A percentile compares a stretch with the other conserved stretches of the same genome.
Conservation (phyloP, 2,113 vertebrate species). For the Oreocharis arfaki region DNA sequence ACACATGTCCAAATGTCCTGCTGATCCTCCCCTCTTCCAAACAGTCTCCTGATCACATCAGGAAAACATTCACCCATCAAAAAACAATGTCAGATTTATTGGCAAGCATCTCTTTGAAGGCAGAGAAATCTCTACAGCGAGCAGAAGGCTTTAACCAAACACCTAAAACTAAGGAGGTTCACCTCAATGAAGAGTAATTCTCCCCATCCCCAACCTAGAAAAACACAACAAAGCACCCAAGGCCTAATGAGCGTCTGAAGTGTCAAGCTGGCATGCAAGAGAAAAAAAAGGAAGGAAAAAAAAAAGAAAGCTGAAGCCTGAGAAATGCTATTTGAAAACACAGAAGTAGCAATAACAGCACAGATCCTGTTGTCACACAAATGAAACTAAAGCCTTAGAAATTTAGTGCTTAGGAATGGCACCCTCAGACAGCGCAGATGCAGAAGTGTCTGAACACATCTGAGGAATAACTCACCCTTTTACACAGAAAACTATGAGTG, state of each 20-base stretch:
- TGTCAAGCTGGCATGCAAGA: background rate
- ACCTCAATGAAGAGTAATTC: background rate
- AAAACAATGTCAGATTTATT: background rate
- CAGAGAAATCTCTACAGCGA: background rate
- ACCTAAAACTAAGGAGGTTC: background rate
- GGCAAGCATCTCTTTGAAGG: background rate
- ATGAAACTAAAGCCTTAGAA: background rate
- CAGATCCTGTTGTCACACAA: background rate
- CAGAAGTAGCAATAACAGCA: background rate
- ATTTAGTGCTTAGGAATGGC: background rate
- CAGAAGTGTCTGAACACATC: background rate
- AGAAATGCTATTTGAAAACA: conserved; percentile 3
- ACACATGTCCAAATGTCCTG: background rate
- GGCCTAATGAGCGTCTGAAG: background rate
- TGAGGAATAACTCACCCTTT: background rate
- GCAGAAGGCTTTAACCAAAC: background rate
- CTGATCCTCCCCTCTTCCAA: background rate
- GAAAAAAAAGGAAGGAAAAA: rapidly evolving
- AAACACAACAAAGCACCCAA: background rate
- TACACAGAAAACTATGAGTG: background rate
- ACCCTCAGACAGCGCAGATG: rapidly evolving
- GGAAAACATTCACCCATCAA: background rate
- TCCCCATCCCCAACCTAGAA: background rate
- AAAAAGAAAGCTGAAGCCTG: background rate
- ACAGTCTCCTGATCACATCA: background rate